phyloP scores from a whole-genome alignment of 2,113 vertebrate genomes.

The Ammodytes dubius region DNA sequence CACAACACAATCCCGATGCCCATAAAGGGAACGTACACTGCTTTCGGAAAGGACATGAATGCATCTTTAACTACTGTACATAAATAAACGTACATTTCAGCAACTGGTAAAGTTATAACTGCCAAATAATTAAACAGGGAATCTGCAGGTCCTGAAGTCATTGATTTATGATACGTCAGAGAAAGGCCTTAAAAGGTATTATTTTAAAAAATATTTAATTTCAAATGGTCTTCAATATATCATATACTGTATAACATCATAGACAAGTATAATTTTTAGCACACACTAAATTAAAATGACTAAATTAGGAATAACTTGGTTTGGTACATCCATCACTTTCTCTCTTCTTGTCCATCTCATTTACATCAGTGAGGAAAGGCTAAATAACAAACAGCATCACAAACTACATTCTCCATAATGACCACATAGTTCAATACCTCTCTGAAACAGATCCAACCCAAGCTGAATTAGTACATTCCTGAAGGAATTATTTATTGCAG shows the following conservation, averaged over 20 bases:
- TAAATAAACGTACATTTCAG: background rate
- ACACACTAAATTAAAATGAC: background rate
- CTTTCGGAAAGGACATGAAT: background rate
- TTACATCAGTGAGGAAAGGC: background rate
- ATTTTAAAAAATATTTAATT: background rate
- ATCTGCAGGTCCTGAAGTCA: background rate
- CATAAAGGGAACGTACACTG: background rate
- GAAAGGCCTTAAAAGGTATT: background rate
- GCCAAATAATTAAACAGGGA: background rate
- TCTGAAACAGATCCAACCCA: too few species aligned
- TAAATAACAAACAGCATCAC: background rate
- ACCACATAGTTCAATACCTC: too few species aligned
- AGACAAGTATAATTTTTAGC: background rate
- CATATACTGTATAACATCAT: too few species aligned
- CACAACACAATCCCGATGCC: background rate
- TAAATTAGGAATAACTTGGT: background rate
- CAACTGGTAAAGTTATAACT: background rate
- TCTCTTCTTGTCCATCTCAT: background rate
- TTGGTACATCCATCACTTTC: background rate
- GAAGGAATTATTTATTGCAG: too few species aligned
- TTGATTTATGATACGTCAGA: too few species aligned
- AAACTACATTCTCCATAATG: background rate
- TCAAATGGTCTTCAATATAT: background rate
- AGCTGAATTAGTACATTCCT: too few species aligned
- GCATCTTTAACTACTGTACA: background rate